A percentile compares a stretch with the other conserved stretches of the same genome.
Conservation (phyloP, 2,113 vertebrate genomes). For the Atlantisia rogersi region DNA sequence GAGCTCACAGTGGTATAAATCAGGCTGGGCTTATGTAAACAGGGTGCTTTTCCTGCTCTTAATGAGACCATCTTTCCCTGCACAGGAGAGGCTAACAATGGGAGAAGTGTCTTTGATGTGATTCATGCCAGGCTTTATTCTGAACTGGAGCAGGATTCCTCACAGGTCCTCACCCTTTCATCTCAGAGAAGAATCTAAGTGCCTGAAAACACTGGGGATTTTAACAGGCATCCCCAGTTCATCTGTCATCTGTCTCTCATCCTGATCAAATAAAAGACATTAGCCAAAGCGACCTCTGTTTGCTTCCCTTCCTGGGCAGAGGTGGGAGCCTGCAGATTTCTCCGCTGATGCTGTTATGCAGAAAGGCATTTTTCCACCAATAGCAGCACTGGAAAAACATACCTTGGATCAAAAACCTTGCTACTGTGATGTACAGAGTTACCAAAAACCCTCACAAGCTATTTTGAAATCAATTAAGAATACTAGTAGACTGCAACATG, state of each 20-base stretch:
- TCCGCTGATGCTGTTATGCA: not conserved
- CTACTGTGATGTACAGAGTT: constrained; percentile 3
- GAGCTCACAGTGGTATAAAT: constrained; percentile 69
- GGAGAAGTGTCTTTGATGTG: constrained; percentile 85
- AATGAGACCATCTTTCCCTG: constrained; percentile 86
- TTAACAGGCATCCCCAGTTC: constrained; percentile 72
- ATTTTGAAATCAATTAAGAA: not conserved
- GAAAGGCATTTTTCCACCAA: not conserved
- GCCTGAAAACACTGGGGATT: constrained; percentile 58
- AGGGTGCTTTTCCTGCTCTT: constrained; percentile 81
- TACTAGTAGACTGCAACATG: not conserved
- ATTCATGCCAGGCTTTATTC: constrained; percentile 84
- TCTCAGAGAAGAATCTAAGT: constrained; percentile 75
- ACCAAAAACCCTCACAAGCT: not conserved
- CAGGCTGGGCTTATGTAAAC: constrained; percentile 84
- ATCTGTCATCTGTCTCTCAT: constrained; percentile 79
- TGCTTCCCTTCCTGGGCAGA: not conserved
- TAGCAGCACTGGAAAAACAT: not conserved
- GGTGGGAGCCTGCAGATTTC: not conserved
- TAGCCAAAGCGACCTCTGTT: not conserved
- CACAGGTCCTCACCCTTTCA: constrained; percentile 81
- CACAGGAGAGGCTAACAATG: constrained; percentile 81
- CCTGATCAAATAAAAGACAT: constrained; percentile 76
- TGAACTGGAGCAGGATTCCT: constrained; percentile 79
- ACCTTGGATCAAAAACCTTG: constrained; percentile 3